Base-by-base conservation (phyloP, 53 echinoderm and acorn worm species). In the Hippasteria phrygiana region DNA sequence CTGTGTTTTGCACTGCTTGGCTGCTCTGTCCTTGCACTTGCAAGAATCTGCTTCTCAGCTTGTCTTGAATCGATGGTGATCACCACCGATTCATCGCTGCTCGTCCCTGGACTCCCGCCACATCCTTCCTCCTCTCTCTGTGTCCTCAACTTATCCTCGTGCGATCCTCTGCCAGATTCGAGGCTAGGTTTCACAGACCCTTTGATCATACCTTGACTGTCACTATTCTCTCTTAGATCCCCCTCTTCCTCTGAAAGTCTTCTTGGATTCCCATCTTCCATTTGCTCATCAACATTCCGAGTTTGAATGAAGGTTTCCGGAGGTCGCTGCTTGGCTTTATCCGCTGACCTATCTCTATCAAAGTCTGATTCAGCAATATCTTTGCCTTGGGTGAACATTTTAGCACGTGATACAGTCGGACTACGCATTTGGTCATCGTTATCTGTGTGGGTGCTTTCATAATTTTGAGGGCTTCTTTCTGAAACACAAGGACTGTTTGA, bases 11-110 rank as follows among this genome's bases (percentile, higher is more conserved):
- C 55, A 31, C 22, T 66, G 50, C 42, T 24, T 10, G 65, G 39
- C 24, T 53, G 59, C 31, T 41, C 48, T 54, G 26, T 71, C 29
- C 55, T 82, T 18, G 43, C 36, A 22, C 47, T 65, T 43, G 31
- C 75, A 26, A 35, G 59, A 35, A 77, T 31, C 80, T 82, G 89
- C 26, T 65, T 78, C 24, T 78, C 80, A 55, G 95, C 91, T 42
- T 86, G 89, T 69, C 80, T 73, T 26, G 91, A 65, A 87, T 91
- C 89, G 17, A 91, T 63, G 24, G 95, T 93, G 67, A 95, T 27
- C 3, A 89, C 91, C 35, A 95, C 89, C 14, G 88, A 86, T 43
- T 93, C 89, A 10, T 86, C 90, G 73, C 74, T 74, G 46, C 74
- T 83, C 29, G 11, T 27, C 1, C 33, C 32, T 20, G 71, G 43